Conservation (phyloP, 2,113 vertebrate species). For the Desmodus rotundus region DNA sequence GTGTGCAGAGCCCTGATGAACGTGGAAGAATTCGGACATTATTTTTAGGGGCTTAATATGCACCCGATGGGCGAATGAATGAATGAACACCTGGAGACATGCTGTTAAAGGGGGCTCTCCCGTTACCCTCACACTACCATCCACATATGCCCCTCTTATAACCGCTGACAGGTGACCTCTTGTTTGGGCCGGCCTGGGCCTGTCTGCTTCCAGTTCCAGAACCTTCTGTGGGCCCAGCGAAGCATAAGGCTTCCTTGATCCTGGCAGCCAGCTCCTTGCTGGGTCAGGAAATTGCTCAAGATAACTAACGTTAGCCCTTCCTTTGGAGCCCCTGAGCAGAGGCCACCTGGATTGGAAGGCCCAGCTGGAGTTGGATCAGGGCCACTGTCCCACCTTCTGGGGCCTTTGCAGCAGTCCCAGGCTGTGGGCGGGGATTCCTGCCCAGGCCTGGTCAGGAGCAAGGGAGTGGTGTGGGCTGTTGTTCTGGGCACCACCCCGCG, state of each 20-base stretch:
- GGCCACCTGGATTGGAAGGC: not conserved
- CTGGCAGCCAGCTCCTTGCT: not conserved
- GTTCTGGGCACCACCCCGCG: not conserved
- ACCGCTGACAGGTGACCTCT: not conserved
- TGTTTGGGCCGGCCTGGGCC: not conserved
- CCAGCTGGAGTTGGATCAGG: too few relatives aligned
- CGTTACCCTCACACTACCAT: not conserved
- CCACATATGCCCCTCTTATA: fast-evolving
- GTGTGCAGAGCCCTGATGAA: fast-evolving
- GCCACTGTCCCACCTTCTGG: fast-evolving
- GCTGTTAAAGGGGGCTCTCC: not conserved
- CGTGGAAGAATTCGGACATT: not conserved
- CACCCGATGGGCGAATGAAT: not conserved
- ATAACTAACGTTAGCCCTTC: too few relatives aligned
- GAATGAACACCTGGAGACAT: not conserved
- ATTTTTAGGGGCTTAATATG: not conserved
- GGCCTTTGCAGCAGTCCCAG: not conserved
- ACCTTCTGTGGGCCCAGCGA: not conserved
- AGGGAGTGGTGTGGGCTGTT: fast-evolving
- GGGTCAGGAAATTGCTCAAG: not conserved
- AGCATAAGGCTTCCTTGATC: not conserved
- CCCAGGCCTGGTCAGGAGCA: too few relatives aligned
- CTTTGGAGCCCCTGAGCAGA: not conserved
- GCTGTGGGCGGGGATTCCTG: fast-evolving
- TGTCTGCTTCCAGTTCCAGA: not conserved